Base-by-base conservation (phyloP, 2,797 vertebrate species). In the Distichodus sexfasciatus region DNA sequence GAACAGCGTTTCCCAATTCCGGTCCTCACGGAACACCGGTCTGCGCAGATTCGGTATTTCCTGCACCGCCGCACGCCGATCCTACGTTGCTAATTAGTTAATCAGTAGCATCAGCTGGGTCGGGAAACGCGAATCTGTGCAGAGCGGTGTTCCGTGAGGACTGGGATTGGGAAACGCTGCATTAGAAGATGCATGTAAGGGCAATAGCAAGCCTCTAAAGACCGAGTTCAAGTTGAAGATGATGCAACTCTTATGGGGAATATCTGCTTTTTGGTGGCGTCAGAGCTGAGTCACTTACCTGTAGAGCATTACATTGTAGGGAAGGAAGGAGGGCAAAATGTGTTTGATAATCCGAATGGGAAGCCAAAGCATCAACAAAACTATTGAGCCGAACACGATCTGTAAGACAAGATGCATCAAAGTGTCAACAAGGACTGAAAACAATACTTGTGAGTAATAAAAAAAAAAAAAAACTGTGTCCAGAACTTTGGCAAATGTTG, bases 291-390 rank as follows among this genome's bases (percentile, higher is more conserved):
- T 68, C 50, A 4, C 83, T 80, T 85, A 96, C 93, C 95, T 98
- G 87, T 97, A 98, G 0, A 97, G 92, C 96, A 96, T 98, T 76
- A 98, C 96, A 63, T 98, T 98, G 83, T 98, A 98, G 0, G 96
- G 96, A 75, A 98, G 94, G 83, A 98, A 98, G 79, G 85, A 79
- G 40, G 95, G 94, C 53, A 94, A 84, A 21, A 97, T 76, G 48
- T 93, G 88, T 78, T 97, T 98, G 76, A 97, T 97, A 76, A 98
- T 95, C 58, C 94, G 89, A 76, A 98, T 93, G 38, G 96, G 96
- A 77, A 98, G 93, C 96, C 95, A 98, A 67, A 98, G 93, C 96
- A 98, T 98, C 76, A 98, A 87, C 19, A 98, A 90, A 29, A 98
- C 96, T 62, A 98, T 96, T 76, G 96, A 98, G 50, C 96, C 96